Evolutionary conservation across 2,113 vertebrate species (phyloP), one percentile per base, ranked within the genome.

Genomic region (Heteronetta atricapilla): DNA sequence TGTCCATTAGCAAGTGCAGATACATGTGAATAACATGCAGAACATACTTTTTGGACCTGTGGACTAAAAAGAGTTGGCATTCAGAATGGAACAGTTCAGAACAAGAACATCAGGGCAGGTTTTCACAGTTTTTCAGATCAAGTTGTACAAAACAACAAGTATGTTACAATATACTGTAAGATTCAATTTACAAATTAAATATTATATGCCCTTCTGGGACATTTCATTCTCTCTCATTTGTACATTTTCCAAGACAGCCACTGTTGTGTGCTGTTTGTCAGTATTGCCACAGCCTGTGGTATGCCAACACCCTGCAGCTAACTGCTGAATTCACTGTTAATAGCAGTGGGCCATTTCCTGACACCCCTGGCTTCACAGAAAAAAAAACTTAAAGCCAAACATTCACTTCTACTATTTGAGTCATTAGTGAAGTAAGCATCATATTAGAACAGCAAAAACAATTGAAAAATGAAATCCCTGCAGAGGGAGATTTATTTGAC

Each of bases 261-360:
- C 64, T 53, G 17, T 52, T 52, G 38, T 70, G 50, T 86, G 79
- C 68, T 66, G 26, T 75, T 93, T 75, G 62, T 92, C 86, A 93
- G 76, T 66, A 86, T 31, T 84, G 48, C 77, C 76, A 81, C 93
- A 86, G 86, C 90, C 92, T 93, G 93, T 72, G 73, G 46, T 86
- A 83, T 90, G 88, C 63, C 91, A 96, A 74, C 80, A 93, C 52
- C 93, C 88, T 50, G 92, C 82, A 91, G 96, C 68, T 95, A 78
- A 46, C 14, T 46, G 78, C 92, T 91, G 75, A 95, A 64, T 70
- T 90, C 86, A 84, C 74, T 72, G 44, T 72, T 78, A 93, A 90
- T 67, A 92, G 81, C 88, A 86, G 80, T 76, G 55, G 90, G 83
- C 42, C 91, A 91, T 95, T 93, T 96, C 86, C 93, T 89, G 78